Evolutionary conservation across 2,113 vertebrate species (phyloP).

Genomic region (Daubentonia madagascariensis): DNA sequence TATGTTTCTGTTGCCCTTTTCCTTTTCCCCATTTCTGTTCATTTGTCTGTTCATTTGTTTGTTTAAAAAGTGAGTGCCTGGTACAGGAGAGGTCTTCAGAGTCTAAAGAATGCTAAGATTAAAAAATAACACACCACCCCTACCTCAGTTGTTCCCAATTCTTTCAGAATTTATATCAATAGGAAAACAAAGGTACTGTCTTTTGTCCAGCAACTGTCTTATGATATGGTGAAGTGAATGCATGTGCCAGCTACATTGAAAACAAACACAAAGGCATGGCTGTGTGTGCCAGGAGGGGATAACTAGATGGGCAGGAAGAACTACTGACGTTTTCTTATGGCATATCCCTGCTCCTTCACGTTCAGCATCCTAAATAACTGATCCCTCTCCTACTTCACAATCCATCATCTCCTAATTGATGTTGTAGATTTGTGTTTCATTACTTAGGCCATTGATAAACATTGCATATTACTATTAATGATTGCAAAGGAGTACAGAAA

Average conservation of each 20-base stretch:
- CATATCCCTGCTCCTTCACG: not conserved
- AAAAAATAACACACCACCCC: not conserved
- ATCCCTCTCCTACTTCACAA: not conserved
- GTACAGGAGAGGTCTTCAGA: not conserved
- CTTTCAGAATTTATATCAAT: not conserved
- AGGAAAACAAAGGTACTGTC: not conserved
- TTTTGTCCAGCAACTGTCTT: not conserved
- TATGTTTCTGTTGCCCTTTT: not conserved
- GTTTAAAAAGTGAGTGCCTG: not conserved
- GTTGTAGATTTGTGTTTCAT: not conserved
- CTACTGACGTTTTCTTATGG: not conserved
- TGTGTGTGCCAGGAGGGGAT: not conserved
- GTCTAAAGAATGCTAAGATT: not conserved
- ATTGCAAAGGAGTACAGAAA: not conserved
- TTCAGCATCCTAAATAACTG: not conserved
- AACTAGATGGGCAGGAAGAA: not conserved
- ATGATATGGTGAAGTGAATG: not conserved
- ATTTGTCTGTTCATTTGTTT: not conserved
- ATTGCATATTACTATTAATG: not conserved
- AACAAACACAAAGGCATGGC: not conserved
- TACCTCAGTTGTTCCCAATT: not conserved
- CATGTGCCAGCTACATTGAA: not conserved
- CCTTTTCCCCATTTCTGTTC: not conserved
- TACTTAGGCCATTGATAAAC: not conserved
- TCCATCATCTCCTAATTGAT: not conserved